Conservation (phyloP, 2,113 vertebrate species). For the Numenius arquata region DNA sequence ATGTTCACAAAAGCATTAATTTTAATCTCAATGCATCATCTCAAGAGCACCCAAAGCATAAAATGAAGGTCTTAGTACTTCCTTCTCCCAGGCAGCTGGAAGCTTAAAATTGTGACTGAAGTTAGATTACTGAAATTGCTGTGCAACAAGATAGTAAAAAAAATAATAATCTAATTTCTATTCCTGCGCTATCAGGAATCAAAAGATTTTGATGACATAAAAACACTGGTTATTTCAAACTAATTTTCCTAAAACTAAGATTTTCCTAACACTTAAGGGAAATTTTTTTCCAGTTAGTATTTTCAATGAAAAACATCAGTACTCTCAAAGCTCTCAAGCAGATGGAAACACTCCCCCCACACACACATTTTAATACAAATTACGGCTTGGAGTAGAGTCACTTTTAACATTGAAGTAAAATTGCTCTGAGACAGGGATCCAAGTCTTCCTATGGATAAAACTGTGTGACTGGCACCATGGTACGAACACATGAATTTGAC, state of each 20-base stretch:
- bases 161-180: neutral
- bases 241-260: neutral
- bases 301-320: neutral
- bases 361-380: neutral
- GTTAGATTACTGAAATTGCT: neutral
- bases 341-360: neutral
- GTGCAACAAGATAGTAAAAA: neutral
- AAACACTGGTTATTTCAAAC: neutral
- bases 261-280: neutral
- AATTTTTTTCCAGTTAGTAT: neutral
- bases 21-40: neutral
- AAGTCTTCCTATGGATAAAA: neutral
- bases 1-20: neutral
- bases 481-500: fast-evolving
- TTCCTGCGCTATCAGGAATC: neutral
- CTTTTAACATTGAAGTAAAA: neutral
- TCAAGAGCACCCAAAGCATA: neutral
- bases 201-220: neutral
- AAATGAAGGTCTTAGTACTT: neutral
- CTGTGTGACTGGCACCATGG: neutral
- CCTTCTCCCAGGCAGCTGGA: neutral
- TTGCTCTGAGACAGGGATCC: neutral
- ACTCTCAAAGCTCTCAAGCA: neutral
- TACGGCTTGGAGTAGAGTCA: neutral
- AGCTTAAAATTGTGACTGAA: neutral